Evolutionary conservation across 2,113 vertebrate genomes (phyloP), one percentile per base, ranked within the genome.

Genomic region (Loxodonta africana): DNA sequence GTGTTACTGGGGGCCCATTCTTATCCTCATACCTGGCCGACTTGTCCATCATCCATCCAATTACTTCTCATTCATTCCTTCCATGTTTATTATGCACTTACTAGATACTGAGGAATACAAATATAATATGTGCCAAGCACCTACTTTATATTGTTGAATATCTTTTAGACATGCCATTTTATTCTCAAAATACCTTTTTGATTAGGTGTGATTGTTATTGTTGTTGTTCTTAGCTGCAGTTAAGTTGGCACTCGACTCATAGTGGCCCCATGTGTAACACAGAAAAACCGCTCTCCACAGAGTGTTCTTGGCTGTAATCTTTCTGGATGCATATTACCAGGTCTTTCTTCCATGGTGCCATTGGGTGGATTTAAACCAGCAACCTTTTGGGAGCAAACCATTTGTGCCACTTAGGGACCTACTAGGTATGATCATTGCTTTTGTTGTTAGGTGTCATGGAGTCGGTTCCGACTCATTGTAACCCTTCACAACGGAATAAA

Each of bases 11-110:
- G 83, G n/a, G 8, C 90, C 57, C 7, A 0, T 4, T 97, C 94
- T 95, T 80, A 92, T 76, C 77, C 95, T 95, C 60, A 53, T 92
- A 83, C 89, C 44, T 26, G 74, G 44, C 84, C 4, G 53, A 60
- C 81, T 88, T 93, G 83, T 57, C 81, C 53, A 69, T 94, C 60
- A 77, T 33, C 77, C 62, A 53, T 6, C n/a, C 15, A 37, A 5
- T 77, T 15, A 60, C 33, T 33, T 25, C 2, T 78, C 71, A 51
- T 53, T 88, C 74, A 57, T 30, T 48, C 28, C 48, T 25, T 23
- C 77, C 28, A 51, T 20, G 28, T 53, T 53, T 80, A 80, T 20
- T 53, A 28, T 14, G 15, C 41, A 53, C 23, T 25, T 37, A 60
- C 28, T 48, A 74, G 62, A 73, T 62, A 15, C 30, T 21, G n/a